A percentile compares a stretch with the other conserved stretches of the same genome.
These are phyloP conservation scores for Gryllus bimaculatus DNA, from an alignment of 1,140 invertebrate genomes.

Conservation along the genomic window DNA sequence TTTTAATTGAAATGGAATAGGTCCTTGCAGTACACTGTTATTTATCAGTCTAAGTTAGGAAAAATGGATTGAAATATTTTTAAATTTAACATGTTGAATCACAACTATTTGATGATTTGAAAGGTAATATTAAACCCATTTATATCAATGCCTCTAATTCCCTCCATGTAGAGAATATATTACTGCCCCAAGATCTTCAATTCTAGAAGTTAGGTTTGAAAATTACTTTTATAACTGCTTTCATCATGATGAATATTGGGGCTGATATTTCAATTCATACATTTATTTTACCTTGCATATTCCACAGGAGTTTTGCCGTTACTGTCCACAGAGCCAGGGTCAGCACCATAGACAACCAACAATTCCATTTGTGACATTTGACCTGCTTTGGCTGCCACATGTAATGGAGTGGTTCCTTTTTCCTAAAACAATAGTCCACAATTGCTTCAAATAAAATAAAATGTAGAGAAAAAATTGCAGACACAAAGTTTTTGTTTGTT, in stretches of 20 bases:
- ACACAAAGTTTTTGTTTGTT: background rate
- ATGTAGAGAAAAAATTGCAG: constrained; percentile 11
- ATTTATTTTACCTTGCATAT: constrained; percentile 59
- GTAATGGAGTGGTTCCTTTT: constrained; percentile 82
- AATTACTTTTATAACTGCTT: background rate
- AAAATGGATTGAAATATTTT: too few species aligned
- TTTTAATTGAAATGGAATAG: too few species aligned
- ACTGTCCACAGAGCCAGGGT: constrained; percentile 71
- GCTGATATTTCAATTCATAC: background rate
- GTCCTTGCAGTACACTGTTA: too few species aligned
- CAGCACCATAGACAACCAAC: constrained; percentile 86
- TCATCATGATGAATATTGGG: background rate
- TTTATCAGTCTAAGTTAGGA: too few species aligned
- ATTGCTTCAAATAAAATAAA: constrained; percentile 10
- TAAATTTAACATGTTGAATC: too few species aligned
- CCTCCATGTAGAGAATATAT: too few species aligned
- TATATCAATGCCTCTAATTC: too few species aligned
- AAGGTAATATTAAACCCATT: too few species aligned
- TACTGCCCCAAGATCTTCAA: too few species aligned
- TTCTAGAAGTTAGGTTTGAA: background rate
- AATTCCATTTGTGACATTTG: constrained; percentile 82
- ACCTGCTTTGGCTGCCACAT: constrained; percentile 83
- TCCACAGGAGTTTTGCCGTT: constrained; percentile 68
- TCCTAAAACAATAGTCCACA: constrained; percentile 41
- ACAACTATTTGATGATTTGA: too few species aligned